phyloP scores from a whole-genome alignment of 2,113 vertebrate genomes.

The Rutilus rutilus region DNA sequence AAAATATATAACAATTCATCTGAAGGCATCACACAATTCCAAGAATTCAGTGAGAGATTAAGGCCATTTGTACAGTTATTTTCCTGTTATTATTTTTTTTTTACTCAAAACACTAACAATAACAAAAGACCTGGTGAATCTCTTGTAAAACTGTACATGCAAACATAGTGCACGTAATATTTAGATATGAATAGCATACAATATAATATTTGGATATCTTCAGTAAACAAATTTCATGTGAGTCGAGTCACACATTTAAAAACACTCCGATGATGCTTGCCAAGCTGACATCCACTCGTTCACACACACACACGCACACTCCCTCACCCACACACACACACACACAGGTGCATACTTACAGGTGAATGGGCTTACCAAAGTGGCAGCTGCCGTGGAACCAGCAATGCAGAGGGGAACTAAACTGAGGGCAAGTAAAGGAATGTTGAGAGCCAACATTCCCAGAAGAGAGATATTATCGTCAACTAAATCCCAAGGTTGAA shows the following conservation, averaged over 20 bases:
- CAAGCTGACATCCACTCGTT: constrained; percentile 38
- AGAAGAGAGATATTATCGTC: constrained; percentile 6
- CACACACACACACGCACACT: not conserved
- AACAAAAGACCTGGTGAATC: constrained; percentile 86
- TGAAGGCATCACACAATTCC: constrained; percentile 93
- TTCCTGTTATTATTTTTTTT: constrained; percentile 62
- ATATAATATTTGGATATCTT: constrained; percentile 82
- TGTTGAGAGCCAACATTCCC: constrained; percentile 29
- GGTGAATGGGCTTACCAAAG: constrained; percentile 49
- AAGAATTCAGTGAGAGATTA: constrained; percentile 93
- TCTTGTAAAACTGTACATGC: constrained; percentile 95
- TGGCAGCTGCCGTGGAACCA: constrained; percentile 48
- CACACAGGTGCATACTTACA: constrained; percentile 10
- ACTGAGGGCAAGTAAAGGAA: not conserved
- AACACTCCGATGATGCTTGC: constrained; percentile 59
- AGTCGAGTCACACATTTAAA: constrained; percentile 78
- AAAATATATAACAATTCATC: constrained; percentile 80
- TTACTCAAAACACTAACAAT: constrained; percentile 80
- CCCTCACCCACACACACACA: too few species aligned
- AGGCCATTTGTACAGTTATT: constrained; percentile 95
- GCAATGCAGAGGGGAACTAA: constrained; percentile 14
- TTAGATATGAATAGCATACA: constrained; percentile 85
- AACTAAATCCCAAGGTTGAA: constrained; percentile 2
- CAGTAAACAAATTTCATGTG: constrained; percentile 86
- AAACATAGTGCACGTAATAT: constrained; percentile 85